phyloP scores from a whole-genome alignment of 2,888 invertebrate species.

The Pachydiplax longipennis region DNA sequence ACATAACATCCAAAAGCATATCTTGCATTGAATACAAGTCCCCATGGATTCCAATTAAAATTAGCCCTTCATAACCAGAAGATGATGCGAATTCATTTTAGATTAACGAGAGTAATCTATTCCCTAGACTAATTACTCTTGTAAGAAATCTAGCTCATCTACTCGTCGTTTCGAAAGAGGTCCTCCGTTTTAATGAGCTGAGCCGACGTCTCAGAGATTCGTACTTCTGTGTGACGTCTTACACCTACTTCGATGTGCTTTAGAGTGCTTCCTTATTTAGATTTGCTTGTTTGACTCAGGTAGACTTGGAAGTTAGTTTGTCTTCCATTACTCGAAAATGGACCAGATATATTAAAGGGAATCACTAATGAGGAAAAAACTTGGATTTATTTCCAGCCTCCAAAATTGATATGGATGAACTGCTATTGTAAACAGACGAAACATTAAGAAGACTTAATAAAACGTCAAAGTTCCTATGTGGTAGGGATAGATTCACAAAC shows the following conservation, averaged over 20 bases:
- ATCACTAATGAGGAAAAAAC: neutral
- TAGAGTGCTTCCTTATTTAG: neutral
- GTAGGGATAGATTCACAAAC: too few relatives aligned
- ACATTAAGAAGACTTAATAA: too few relatives aligned
- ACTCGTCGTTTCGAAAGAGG: neutral
- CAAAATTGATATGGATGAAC: too few relatives aligned
- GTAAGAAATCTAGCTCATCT: neutral
- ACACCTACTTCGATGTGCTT: neutral
- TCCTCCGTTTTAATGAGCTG: neutral
- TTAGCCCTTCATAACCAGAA: too few relatives aligned
- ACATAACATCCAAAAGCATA: too few relatives aligned
- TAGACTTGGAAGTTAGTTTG: neutral
- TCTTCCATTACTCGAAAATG: neutral
- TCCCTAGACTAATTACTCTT: neutral
- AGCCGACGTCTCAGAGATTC: neutral
- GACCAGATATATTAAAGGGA: neutral
- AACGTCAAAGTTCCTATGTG: too few relatives aligned
- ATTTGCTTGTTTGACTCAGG: neutral
- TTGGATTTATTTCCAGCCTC: too few relatives aligned
- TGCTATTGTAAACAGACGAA: too few relatives aligned
- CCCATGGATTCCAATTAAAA: too few relatives aligned
- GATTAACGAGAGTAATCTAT: neutral
- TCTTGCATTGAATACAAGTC: too few relatives aligned
- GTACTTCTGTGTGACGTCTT: neutral
- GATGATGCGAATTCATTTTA: neutral